These are phyloP conservation scores for Adineta ricciae DNA, from an alignment of 2,888 invertebrate genomes.

Conservation along the genomic window DNA sequence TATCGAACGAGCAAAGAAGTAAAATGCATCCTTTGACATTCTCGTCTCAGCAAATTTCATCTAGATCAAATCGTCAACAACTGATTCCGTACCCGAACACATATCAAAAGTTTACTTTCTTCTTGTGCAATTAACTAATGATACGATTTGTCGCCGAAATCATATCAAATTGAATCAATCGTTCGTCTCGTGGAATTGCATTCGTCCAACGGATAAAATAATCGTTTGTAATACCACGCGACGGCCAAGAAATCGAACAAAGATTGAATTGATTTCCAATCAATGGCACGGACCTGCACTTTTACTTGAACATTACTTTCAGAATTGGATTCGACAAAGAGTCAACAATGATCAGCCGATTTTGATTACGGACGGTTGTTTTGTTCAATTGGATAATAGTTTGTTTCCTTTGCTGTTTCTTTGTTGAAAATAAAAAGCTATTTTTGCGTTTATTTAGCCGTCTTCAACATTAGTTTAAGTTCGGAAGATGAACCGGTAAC, in stretches of 20 bases:
- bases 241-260: neutral
- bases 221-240: constrained; percentile 6
- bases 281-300: neutral
- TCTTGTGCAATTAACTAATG: neutral
- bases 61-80: neutral
- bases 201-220: constrained; percentile 12
- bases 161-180: neutral
- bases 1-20: constrained; percentile 7
- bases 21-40: neutral
- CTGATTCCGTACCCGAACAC: neutral
- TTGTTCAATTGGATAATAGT: neutral
- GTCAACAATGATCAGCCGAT: neutral
- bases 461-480: neutral
- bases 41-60: too few species aligned
- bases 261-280: neutral
- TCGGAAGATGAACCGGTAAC: neutral
- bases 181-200: neutral
- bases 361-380: neutral
- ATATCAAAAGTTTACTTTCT: neutral
- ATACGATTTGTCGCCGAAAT: neutral
- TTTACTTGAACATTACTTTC: neutral
- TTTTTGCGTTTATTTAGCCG: neutral
- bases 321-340: neutral
- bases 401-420: neutral
- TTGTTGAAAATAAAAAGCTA: neutral